phyloP scores from a whole-genome alignment of 1,140 invertebrate species.

The Drosophila orosa region DNA sequence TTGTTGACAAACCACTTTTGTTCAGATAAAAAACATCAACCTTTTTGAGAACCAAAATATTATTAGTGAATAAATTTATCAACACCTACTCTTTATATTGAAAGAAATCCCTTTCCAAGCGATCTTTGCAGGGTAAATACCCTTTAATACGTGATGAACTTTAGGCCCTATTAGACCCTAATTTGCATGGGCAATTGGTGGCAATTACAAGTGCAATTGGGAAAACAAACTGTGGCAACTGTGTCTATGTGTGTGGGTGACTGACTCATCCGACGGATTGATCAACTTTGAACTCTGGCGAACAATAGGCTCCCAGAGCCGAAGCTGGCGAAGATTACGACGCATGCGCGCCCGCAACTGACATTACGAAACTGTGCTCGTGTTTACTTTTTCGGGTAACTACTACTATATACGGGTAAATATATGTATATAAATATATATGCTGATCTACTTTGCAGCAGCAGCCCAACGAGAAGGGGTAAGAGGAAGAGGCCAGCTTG shows the following conservation, averaged over 20 bases:
- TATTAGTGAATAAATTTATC: neutral
- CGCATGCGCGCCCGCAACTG: slow-evolving; percentile 61
- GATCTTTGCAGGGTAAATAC: slow-evolving; percentile 3
- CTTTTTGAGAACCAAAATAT: too few species aligned
- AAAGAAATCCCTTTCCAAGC: too few species aligned
- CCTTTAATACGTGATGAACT: slow-evolving; percentile 4
- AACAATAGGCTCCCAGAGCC: slow-evolving; percentile 27
- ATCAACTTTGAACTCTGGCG: slow-evolving; percentile 74
- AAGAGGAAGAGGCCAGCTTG: neutral
- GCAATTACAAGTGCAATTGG: slow-evolving; percentile 57
- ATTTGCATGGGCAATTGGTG: slow-evolving; percentile 51
- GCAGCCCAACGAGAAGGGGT: slow-evolving; percentile 10
- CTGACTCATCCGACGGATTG: slow-evolving; percentile 50
- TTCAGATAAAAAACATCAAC: too few species aligned
- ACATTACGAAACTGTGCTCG: slow-evolving; percentile 63
- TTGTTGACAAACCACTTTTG: too few species aligned
- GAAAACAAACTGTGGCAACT: slow-evolving; percentile 55
- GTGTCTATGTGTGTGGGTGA: slow-evolving; percentile 25
- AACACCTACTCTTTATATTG: too few species aligned
- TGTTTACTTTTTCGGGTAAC: slow-evolving; percentile 56
- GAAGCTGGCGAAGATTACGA: slow-evolving; percentile 42
- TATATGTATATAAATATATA: slow-evolving; percentile 17
- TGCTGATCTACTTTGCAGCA: slow-evolving; percentile 71
- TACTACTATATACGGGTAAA: neutral
- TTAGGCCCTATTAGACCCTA: slow-evolving; percentile 29